Evolutionary conservation across 2,797 vertebrate species (phyloP), one percentile per base, ranked within the genome.

Genomic region (Atherinosoma microstoma): DNA sequence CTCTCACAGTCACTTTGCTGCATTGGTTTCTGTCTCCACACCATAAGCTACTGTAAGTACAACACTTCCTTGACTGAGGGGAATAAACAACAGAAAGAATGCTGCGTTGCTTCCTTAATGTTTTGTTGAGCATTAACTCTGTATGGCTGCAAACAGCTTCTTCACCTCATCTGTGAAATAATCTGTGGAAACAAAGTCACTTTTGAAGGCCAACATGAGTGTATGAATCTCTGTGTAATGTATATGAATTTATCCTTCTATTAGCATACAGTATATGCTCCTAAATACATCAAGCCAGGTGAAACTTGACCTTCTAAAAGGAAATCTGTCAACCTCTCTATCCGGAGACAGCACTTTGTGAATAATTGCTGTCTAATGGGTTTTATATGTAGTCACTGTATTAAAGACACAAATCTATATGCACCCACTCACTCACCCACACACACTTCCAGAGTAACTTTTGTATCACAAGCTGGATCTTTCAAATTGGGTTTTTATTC

Each of bases 1-100:
- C 90, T 64, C 87, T 90, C 82, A 70, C 87, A 85, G 90, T 91
- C 92, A 94, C 91, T 93, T 92, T 94, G 88, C 91, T 90, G 90
- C 92, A 93, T 93, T 93, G 91, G 80, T 85, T 93, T 73, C 88
- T 90, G 86, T 87, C 83, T 87, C 76, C 74, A 86, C 76, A 65
- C 82, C 75, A 73, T 61, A 66, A 75, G 82, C 77, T 90, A 90
- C 91, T 87, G 89, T 91, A 92, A 85, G 82, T 86, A 79, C 84
- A 86, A 91, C 90, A 92, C 91, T 89, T 89, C 40, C 58, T 81
- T 71, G 63, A 82, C 75, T 70, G 72, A 73, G 64, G 47, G 35
- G 69, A 69, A 66, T 71, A 79, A 76, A 79, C 61, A 66, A 59
- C 63, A 42, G 57, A 58, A 85, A 68, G 13, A 83, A 66, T 65